phyloP scores from a whole-genome alignment of 1,140 invertebrate genomes.

The Mesaphorura yosii region DNA sequence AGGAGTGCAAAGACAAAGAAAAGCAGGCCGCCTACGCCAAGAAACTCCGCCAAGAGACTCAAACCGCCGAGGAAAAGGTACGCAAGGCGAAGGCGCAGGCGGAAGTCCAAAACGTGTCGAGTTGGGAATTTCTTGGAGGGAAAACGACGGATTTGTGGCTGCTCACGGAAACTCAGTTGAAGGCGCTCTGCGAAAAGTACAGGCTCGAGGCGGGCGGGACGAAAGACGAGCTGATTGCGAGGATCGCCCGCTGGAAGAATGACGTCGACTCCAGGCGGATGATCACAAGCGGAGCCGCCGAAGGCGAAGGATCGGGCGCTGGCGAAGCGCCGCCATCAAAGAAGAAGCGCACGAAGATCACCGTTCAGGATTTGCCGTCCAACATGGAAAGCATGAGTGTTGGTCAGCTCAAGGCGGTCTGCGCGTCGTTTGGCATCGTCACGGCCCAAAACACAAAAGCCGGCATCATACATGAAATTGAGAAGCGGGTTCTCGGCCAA shows the following conservation, averaged over 20 bases:
- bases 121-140: conserved; percentile 12
- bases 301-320: background rate
- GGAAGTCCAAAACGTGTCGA: conserved; percentile 12
- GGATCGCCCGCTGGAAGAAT: conserved; percentile 5
- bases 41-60: background rate
- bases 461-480: conserved; percentile 12
- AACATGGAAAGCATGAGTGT: conserved; percentile 20
- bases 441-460: conserved; percentile 2
- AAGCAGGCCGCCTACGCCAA: conserved; percentile 14
- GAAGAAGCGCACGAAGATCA: conserved; percentile 2
- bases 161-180: conserved; percentile 8
- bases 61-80: conserved; percentile 3
- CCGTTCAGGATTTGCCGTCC: conserved; percentile 6
- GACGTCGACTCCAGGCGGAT: conserved; percentile 10
- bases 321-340: background rate
- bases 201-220: conserved; percentile 1
- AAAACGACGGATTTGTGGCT: conserved; percentile 14
- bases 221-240: conserved; percentile 13
- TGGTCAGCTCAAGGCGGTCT: conserved; percentile 9
- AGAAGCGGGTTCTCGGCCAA: conserved; percentile 5
- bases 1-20: conserved; percentile 7
- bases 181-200: conserved; percentile 9
- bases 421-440: conserved; percentile 10
- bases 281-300: conserved; percentile 4
- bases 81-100: background rate